Base-by-base conservation (phyloP, 92 coral and sea anemone species). In the Epizoanthus rinbou region DNA sequence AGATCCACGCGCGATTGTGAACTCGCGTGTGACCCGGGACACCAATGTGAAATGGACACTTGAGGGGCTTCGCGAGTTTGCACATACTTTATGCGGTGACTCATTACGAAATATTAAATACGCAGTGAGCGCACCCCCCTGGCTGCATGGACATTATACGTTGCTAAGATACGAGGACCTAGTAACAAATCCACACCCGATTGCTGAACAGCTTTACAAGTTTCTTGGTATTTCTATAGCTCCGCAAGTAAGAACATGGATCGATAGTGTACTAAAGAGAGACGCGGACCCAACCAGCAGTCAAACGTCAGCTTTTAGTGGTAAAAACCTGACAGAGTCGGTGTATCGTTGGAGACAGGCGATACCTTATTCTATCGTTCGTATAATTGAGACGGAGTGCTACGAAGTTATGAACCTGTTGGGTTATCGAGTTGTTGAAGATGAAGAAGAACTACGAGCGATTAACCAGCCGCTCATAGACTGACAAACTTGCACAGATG, bases 101-200 rank as follows among this genome's bases (percentile, higher is more conserved):
- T 87, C 91, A 79, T 53, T 93, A 24, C 87, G 91, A 14, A 96
- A 96, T 39, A 86, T 94, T 71, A 91, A 90, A 84, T 91, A 93
- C 80, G 96, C 94, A 3, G 94, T 88, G n/a, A 92, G 92, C 60
- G 87, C 94, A 17, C 97, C 93, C n/a, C 86, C 92, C 17, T 90
- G 91, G 92, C 64, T 90, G 74, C 92, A 85, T 14, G 94, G 97
- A 1, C 96, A 91, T 37, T 93, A 91, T 72, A 91, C 97, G 74
- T 74, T 91, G 93, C 87, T 96, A 41, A 88, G 97, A 57, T 96
- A 94, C 90, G 99, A 96, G 57, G 99, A 96, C 68, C 85, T 96
- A 4, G 92, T 95, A 35, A 85, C 87, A 69, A 86, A 84, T 41
- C 94, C 98, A 18, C 94, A 90, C 47, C 91, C 90, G 82, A 88